phyloP scores from a whole-genome alignment of 2,888 invertebrate species.

The Parnassius apollo region DNA sequence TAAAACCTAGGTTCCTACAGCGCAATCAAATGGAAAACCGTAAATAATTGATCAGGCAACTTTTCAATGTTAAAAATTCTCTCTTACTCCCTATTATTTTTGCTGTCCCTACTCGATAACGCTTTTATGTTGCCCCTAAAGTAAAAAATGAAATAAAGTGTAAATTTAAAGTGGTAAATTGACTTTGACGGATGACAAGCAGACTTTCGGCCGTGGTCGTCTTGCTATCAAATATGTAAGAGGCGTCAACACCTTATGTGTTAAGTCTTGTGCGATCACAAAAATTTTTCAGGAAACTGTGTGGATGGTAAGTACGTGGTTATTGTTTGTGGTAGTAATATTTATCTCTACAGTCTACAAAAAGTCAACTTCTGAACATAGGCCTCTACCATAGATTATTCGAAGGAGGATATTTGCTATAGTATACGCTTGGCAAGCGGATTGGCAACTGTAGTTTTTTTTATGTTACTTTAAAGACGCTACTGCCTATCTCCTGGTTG shows the following conservation, averaged over 20 bases:
- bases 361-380: no score
- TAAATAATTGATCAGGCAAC: slow-evolving; percentile 65
- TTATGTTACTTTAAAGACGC: no score
- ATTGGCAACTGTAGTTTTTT: no score
- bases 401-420: no score
- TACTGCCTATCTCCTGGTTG: no score
- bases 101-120: slow-evolving; percentile 66
- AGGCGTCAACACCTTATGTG: slow-evolving; percentile 46
- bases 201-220: slow-evolving; percentile 60
- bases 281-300: not conserved
- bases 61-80: slow-evolving; percentile 69
- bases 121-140: slow-evolving; percentile 64
- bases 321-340: no score
- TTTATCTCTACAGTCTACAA: no score
- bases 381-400: no score
- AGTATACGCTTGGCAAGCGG: no score
- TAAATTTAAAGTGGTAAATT: slow-evolving; percentile 76
- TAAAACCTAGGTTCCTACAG: slow-evolving; percentile 30
- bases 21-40: slow-evolving; percentile 45
- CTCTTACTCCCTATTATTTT: slow-evolving; percentile 57
- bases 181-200: slow-evolving; percentile 72
- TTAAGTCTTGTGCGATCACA: slow-evolving; percentile 8
- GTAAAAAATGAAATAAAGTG: slow-evolving; percentile 62
- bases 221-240: slow-evolving; percentile 71
- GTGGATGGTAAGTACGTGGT: no score